Evolutionary conservation across 2,113 vertebrate species (phyloP), one percentile per base, ranked within the genome.

Genomic region (Microtus montanus): DNA sequence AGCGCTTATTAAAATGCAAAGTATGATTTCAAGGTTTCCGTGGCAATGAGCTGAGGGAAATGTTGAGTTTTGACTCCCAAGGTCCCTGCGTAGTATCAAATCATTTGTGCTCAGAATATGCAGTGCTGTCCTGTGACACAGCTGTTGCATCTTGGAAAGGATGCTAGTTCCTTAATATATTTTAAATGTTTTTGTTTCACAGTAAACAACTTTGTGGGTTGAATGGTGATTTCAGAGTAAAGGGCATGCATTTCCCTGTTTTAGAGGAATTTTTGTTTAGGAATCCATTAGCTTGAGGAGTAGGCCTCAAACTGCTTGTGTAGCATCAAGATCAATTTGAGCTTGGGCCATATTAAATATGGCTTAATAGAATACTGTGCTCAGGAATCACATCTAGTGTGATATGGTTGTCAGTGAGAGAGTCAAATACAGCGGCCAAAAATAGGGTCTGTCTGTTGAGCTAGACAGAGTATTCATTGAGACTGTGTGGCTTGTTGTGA

Each of bases 191-290:
- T 87, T 41, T 49, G 35, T 92, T 95, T 91, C 30, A 20, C 38
- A 68, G 52, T 91, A 71, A 83, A 73, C 80, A 49, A 82, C 22
- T 49, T 90, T 54, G 0, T 77, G 52, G 77, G 74, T 78, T 84
- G 63, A 89, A 33, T 26, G n/a, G n/a, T 90, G 52, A 82, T 26
- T 90, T 47, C 83, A 17, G 73, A 92, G 35, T 95, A 90, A 91
- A 89, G 17, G 44, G 26, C 19, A 15, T 71, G 14, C 7, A 6
- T 54, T 91, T 94, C 63, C 58, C 24, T 91, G 35, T 90, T 93
- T 96, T 87, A 87, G 47, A 78, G 82, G 24, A 83, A 83, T n/a
- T 44, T 83, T 94, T 86, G 28, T 83, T 97, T 91, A 52, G 64
- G 64, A 24, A 30, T 90, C 90, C 49, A 80, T 24, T 58, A 28